These are phyloP conservation scores for Dromiciops gliroides DNA, from an alignment of 2,113 vertebrate genomes.

Conservation along the genomic window DNA sequence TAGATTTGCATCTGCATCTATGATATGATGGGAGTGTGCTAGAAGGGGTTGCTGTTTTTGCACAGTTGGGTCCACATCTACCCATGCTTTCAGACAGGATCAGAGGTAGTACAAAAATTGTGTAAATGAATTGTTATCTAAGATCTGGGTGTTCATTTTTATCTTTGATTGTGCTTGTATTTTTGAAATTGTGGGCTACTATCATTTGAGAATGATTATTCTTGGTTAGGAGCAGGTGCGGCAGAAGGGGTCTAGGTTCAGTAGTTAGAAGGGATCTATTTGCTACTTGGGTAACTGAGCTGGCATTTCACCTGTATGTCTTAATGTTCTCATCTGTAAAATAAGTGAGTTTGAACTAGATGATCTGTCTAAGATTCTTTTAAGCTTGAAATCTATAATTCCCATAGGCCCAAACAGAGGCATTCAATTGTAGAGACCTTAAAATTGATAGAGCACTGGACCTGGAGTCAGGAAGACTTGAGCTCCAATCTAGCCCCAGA, in stretches of 20 bases:
- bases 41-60: too few relatives aligned
- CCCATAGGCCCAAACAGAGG: too few relatives aligned
- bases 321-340: neutral
- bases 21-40: neutral
- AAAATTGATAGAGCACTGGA: neutral
- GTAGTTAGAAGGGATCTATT: neutral
- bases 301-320: neutral
- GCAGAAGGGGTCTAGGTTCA: too few relatives aligned
- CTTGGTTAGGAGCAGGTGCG: neutral
- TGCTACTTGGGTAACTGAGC: neutral
- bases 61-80: neutral
- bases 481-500: neutral
- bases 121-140: neutral
- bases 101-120: neutral
- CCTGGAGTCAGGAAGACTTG: neutral
- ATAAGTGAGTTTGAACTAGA: neutral
- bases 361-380: neutral
- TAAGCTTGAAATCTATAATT: neutral
- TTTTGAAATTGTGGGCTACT: neutral
- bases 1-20: fast-evolving
- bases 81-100: neutral
- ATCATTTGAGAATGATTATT: neutral
- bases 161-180: neutral
- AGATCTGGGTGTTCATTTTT: neutral
- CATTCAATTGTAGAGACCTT: too few relatives aligned